These are phyloP conservation scores for Puffinus mauretanicus DNA, from an alignment of 2,113 vertebrate species.

Conservation along the genomic window DNA sequence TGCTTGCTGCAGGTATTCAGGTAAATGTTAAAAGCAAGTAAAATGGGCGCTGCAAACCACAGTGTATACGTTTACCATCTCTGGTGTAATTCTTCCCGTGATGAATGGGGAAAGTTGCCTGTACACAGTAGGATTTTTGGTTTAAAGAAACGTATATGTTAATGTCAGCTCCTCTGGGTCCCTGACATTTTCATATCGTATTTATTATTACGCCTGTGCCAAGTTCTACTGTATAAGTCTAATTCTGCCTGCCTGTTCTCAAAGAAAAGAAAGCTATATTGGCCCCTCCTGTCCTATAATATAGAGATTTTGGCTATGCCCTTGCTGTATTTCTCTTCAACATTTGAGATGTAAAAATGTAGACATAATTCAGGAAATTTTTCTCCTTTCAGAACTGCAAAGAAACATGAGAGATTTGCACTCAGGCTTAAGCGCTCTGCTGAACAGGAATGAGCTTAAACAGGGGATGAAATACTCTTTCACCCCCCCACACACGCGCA, in stretches of 20 bases:
- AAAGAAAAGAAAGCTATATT: constrained; percentile 24
- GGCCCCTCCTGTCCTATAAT: constrained; percentile 12
- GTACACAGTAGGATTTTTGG: neutral
- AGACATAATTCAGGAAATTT: constrained; percentile 6
- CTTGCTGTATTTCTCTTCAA: constrained; percentile 13
- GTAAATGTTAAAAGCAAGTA: neutral
- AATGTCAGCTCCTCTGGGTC: constrained; percentile 15
- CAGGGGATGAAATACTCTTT: neutral
- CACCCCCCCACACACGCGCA: neutral
- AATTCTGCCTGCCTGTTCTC: constrained; percentile 8
- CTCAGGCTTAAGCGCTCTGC: neutral
- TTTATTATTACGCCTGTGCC: constrained; percentile 32
- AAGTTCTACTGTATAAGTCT: constrained; percentile 38
- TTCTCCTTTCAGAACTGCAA: neutral
- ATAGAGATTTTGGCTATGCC: neutral
- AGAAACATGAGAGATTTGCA: neutral
- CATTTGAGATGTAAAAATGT: constrained; percentile 11
- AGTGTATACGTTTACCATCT: neutral
- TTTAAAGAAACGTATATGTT: constrained; percentile 16
- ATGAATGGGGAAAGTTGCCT: neutral
- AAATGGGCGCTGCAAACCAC: neutral
- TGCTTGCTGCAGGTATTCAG: neutral
- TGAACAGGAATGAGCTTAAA: neutral
- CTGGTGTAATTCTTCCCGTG: neutral
- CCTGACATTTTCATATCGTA: constrained; percentile 15